phyloP scores from a whole-genome alignment of 2,797 vertebrate genomes.

The Tinamus major region DNA sequence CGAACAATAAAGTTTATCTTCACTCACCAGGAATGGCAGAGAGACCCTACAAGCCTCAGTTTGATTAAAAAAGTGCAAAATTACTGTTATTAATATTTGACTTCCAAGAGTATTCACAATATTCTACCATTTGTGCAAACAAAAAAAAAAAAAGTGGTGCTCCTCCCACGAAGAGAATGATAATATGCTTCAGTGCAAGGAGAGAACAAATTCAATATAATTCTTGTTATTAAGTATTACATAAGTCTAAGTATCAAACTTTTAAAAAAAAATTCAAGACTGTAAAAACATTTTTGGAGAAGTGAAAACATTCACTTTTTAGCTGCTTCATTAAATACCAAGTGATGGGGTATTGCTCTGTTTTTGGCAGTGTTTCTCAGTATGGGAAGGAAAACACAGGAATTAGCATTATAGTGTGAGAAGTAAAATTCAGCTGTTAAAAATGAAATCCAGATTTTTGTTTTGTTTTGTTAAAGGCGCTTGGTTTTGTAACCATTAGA shows the following conservation, averaged over 20 bases:
- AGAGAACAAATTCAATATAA: neutral
- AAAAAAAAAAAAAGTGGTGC: neutral
- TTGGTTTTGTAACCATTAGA: neutral
- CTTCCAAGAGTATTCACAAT: neutral
- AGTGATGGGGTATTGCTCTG: neutral
- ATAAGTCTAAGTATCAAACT: neutral
- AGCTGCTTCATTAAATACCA: neutral
- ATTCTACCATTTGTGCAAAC: neutral
- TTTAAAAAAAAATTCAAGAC: neutral
- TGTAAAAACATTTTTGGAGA: neutral
- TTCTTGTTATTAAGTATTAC: neutral
- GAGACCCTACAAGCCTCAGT: neutral
- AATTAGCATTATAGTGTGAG: neutral
- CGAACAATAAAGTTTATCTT: neutral
- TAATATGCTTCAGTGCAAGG: neutral
- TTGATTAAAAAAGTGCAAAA: neutral
- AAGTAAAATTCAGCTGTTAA: constrained; percentile 37
- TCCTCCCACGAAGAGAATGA: neutral
- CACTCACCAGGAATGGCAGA: neutral
- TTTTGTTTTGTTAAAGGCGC: neutral
- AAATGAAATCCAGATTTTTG: constrained; percentile 31
- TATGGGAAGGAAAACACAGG: neutral
- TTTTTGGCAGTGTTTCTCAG: neutral
- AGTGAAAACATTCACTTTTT: constrained; percentile 40
- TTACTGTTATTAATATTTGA: neutral